These are phyloP conservation scores for Xestia xanthographa DNA, from an alignment of 2,888 invertebrate genomes.

Conservation along the genomic window DNA sequence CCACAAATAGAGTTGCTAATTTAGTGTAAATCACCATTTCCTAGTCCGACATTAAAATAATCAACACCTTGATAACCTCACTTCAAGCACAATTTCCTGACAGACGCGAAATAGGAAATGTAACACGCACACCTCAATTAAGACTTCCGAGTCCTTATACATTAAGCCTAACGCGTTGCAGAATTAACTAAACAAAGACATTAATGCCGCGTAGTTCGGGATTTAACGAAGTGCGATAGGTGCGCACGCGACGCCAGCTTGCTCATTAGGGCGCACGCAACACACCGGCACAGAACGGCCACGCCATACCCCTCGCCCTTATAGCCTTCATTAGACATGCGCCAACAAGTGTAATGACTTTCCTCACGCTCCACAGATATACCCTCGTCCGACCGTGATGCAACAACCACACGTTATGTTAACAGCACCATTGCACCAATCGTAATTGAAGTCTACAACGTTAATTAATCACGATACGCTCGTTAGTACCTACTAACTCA, in stretches of 20 bases:
- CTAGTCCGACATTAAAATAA: conserved; percentile 5
- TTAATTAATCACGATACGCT: conserved; percentile 70
- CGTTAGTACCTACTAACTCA: conserved; percentile 63
- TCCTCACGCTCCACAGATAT: conserved; percentile 72
- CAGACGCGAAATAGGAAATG: conserved; percentile 29
- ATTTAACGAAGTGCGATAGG: conserved; percentile 83
- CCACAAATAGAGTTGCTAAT: no score
- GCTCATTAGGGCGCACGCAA: conserved; percentile 88
- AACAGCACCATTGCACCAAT: conserved; percentile 65
- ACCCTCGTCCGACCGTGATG: conserved; percentile 25
- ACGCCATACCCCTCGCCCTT: conserved; percentile 66
- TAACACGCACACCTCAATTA: conserved; percentile 54
- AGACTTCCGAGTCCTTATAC: conserved; percentile 61
- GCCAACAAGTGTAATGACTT: conserved; percentile 78
- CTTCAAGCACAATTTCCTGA: conserved; percentile 23
- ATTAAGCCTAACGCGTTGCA: conserved; percentile 61
- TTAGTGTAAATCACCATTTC: not conserved
- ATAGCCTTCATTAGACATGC: conserved; percentile 81
- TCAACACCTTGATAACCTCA: conserved; percentile 6
- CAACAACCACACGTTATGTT: conserved; percentile 55
- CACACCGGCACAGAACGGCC: conserved; percentile 68
- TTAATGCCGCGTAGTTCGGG: conserved; percentile 80
- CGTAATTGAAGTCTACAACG: conserved; percentile 63
- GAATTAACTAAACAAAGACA: conserved; percentile 77
- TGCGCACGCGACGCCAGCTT: conserved; percentile 83